phyloP scores from a whole-genome alignment of 2,888 invertebrate species.

The Acronicta psi region DNA sequence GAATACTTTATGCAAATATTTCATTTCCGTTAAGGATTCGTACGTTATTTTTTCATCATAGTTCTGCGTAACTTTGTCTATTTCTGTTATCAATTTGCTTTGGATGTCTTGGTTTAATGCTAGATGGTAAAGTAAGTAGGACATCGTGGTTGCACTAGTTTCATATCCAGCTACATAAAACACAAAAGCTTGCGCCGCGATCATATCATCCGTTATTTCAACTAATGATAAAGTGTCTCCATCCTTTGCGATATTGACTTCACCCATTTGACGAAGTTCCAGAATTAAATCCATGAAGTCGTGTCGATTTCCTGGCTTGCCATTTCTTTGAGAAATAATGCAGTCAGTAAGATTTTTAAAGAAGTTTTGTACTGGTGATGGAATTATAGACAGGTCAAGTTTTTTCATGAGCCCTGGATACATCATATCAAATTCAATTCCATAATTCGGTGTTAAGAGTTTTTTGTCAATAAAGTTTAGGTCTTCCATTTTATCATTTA shows the following conservation, averaged over 20 bases:
- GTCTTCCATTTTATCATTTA: constrained; percentile 41
- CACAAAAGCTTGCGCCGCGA: constrained; percentile 77
- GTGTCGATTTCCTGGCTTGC: constrained; percentile 60
- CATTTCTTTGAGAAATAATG: constrained; percentile 63
- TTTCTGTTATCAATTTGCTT: constrained; percentile 66
- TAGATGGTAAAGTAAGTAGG: constrained; percentile 60
- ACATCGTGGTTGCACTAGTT: constrained; percentile 77
- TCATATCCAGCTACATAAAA: constrained; percentile 83
- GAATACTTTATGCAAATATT: constrained; percentile 75
- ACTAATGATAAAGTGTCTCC: constrained; percentile 44
- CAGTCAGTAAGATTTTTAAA: constrained; percentile 60
- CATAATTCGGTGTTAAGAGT: constrained; percentile 39
- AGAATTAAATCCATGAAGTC: constrained; percentile 73
- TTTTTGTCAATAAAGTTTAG: constrained; percentile 48
- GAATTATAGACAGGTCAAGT: constrained; percentile 61
- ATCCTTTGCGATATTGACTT: constrained; percentile 56
- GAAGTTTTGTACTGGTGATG: constrained; percentile 51
- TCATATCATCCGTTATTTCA: constrained; percentile 67
- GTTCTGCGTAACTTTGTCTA: constrained; percentile 65
- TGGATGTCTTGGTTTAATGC: constrained; percentile 72
- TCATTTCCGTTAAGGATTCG: constrained; percentile 73
- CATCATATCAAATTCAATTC: constrained; percentile 65
- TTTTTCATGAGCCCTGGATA: constrained; percentile 67
- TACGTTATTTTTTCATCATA: constrained; percentile 72
- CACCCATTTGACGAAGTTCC: constrained; percentile 62